Base-by-base conservation (phyloP, 2,888 invertebrate genomes). In the Maniola hyperantus region DNA sequence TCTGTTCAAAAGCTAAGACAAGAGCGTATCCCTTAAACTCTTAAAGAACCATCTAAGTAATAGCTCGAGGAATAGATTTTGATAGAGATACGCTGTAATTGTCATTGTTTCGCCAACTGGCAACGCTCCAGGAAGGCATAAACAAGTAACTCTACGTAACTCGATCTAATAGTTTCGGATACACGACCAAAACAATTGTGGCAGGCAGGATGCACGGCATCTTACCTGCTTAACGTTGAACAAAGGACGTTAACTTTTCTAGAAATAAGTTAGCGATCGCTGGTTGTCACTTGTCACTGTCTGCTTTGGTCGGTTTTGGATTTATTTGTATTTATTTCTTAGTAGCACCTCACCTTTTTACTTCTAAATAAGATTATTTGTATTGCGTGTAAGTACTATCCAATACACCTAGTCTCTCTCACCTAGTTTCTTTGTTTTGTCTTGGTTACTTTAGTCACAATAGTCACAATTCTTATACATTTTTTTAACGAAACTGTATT, bases 41-140 rank as follows among this genome's bases (percentile, higher is more conserved):
- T 53, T 42, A n/a, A 62, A 62, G 51, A 26, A 53, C 51, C 42
- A 62, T 62, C 62, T 53, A 15, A 62, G 53, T 62, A 62, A 62
- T 62, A 15, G 62, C 51, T 15, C 53, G 42, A 62, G 51, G 53
- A 62, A 62, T 62, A 62, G 62, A 53, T 62, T 62, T 42, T 53
- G 62, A 62, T 62, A 53, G 62, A 62, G 62, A 62, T 62, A 62
- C 33, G 51, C 26, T 48, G 62, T 61, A 62, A 69, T 65, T 65
- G 65, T 67, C 67, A 61, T 67, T 69, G 69, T 69, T 67, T 46
- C 55, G 64, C 67, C 64, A 68, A 65, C 69, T 67, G 69, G 69
- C 66, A 58, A 36, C 62, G 44, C 67, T 69, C 67, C 67, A 69
- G 69, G 34, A 65, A 33, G 46, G 42, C 66, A 58, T 69, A 69